Evolutionary conservation across 2,797 vertebrate genomes (phyloP), one percentile per base, ranked within the genome.

Genomic region (Coendou prehensilis): DNA sequence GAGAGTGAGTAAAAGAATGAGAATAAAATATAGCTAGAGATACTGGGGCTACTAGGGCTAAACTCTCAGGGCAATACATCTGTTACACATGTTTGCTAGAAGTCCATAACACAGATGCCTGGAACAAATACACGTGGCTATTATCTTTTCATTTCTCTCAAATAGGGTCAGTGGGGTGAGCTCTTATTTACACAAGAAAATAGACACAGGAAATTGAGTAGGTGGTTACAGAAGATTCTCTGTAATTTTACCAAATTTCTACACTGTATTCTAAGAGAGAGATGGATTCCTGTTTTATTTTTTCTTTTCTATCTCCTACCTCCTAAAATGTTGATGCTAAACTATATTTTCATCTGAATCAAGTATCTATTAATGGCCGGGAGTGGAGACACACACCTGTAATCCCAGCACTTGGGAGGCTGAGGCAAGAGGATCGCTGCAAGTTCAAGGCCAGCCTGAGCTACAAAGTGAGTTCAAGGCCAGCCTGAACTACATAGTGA

Each of bases 301-400:
- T 23, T 73, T 57, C 26, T 50, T 81, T 81, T 14, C 28, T 96
- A 89, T 88, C 89, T n/a, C 26, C 28, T 94, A 80, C 13, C 33
- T 97, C 93, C 73, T 33, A 57, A 73, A 94, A 95, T 71, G 67
- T 78, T 37, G 84, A 33, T 5, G 13, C 88, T 93, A 1, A 57
- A 69, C 17, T 91, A 69, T 86, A 37, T 92, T 95, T 67, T 97
- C 54, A 67, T 89, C 57, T 94, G 47, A 98, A 97, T 81, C 80
- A 93, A 57, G 95, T 94, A 37, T 83, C 98, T 96, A 98, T 97
- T 95, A 97, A 98, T 97, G 85, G 6, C 2, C 15, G 8, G 63
- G 64, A 33, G n/a, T 67, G 33, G 33, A 18, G 64, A 6, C 6
- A 18, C 33, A 67, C 33, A 17, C 33, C 33, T n/a, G 64, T 67